phyloP scores from a whole-genome alignment of 35 echinoderm and acorn worm genomes.

The Eucidaris tribuloides region DNA sequence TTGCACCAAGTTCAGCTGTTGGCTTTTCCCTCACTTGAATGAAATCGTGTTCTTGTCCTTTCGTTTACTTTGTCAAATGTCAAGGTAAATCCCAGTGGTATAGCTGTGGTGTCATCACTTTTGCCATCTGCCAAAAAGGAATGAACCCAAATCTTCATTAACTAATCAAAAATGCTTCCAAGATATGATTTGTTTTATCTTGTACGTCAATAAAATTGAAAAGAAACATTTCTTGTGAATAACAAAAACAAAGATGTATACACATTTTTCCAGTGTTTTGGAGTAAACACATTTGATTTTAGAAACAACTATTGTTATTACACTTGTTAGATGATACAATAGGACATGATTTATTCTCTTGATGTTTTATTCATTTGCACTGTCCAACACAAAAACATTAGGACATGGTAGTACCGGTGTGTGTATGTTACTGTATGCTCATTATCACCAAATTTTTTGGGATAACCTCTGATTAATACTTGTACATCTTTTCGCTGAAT shows the following conservation, averaged over 20 bases:
- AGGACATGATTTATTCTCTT: not conserved
- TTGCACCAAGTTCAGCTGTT: not conserved
- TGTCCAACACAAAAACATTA: too few relatives aligned
- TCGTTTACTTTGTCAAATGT: not conserved
- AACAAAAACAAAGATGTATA: not conserved
- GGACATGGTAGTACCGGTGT: too few relatives aligned
- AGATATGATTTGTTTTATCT: not conserved
- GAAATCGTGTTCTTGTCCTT: not conserved
- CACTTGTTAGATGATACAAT: not conserved
- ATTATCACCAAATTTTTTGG: not conserved
- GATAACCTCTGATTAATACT: not conserved
- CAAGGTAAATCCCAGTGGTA: constrained; percentile 17
- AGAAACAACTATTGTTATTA: not conserved
- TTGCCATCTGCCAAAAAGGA: not conserved
- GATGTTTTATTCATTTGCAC: too few relatives aligned
- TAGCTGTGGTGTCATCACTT: not conserved
- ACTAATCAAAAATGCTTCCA: not conserved
- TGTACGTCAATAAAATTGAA: not conserved
- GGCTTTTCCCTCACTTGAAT: not conserved
- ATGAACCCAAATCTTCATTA: not conserved
- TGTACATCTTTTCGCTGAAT: too few relatives aligned
- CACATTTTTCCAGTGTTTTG: not conserved
- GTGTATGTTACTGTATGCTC: not conserved
- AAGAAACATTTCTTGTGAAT: not conserved
- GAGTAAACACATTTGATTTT: not conserved